phyloP scores from a whole-genome alignment of 2,888 invertebrate genomes.

The Catonia carolina region DNA sequence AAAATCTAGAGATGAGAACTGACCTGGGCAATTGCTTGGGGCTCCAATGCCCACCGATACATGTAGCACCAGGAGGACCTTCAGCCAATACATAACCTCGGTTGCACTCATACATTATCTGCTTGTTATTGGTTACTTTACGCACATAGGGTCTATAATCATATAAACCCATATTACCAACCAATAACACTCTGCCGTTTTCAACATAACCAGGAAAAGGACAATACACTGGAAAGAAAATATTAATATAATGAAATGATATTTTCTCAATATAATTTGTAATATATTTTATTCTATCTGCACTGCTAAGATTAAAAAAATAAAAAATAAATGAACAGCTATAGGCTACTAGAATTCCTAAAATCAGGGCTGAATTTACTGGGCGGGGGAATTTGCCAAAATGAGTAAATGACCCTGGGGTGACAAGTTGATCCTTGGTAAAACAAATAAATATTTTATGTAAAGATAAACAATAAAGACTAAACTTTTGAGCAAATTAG shows the following conservation, averaged over 20 bases:
- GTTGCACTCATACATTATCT: slow-evolving; percentile 93
- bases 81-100: slow-evolving; percentile 80
- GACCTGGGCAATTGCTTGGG: slow-evolving; percentile 77
- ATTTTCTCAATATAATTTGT: not conserved
- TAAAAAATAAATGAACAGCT: slow-evolving; percentile 3
- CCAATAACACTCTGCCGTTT: slow-evolving; percentile 84
- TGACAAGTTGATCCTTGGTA: no score
- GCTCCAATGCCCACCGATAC: slow-evolving; percentile 90
- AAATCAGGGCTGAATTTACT: no score
- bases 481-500: no score
- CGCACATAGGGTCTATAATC: slow-evolving; percentile 91
- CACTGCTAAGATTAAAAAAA: slow-evolving; percentile 6
- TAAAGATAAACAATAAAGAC: no score
- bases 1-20: no score
- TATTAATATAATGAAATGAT: slow-evolving; percentile 1
- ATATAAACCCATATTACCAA: slow-evolving; percentile 93
- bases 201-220: slow-evolving; percentile 85
- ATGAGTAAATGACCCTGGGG: no score
- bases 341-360: no score
- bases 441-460: no score
- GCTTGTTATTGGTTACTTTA: slow-evolving; percentile 84
- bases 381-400: no score
- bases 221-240: slow-evolving; percentile 61
- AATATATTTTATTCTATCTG: not conserved
- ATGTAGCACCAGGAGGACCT: slow-evolving; percentile 90